Evolutionary conservation across 1,140 invertebrate species (phyloP).

Genomic region (Drosophila lacteicornis): DNA sequence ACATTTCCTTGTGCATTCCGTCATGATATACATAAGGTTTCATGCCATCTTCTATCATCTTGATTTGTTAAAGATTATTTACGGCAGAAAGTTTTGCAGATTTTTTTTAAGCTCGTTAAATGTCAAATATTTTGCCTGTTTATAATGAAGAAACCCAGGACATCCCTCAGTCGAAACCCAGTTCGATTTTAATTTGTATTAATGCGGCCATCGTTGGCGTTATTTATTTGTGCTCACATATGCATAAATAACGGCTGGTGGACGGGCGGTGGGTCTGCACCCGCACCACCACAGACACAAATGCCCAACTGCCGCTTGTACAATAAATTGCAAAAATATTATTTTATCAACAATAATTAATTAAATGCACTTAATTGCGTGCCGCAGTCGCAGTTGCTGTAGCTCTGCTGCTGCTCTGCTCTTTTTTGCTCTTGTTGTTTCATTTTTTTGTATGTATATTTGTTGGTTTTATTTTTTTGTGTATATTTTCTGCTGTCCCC

Average conservation of each 20-base stretch:
- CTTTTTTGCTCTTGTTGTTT: slow-evolving; percentile 13
- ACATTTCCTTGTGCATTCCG: too few relatives aligned
- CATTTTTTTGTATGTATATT: slow-evolving; percentile 29
- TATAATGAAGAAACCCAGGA: too few relatives aligned
- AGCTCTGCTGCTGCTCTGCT: slow-evolving; percentile 4
- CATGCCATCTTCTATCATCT: too few relatives aligned
- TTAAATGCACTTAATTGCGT: slow-evolving; percentile 84
- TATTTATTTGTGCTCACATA: slow-evolving; percentile 77
- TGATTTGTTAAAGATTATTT: too few relatives aligned
- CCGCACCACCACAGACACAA: slow-evolving; percentile 23
- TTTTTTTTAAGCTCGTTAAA: too few relatives aligned
- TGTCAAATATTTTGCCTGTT: too few relatives aligned
- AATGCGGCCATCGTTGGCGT: slow-evolving; percentile 32
- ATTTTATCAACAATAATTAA: slow-evolving; percentile 84
- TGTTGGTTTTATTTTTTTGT: slow-evolving; percentile 17
- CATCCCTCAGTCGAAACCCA: background rate
- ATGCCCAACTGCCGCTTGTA: slow-evolving; percentile 52
- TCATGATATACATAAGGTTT: too few relatives aligned
- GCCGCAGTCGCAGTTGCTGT: slow-evolving; percentile 61
- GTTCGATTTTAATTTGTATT: slow-evolving; percentile 11
- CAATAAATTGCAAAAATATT: slow-evolving; percentile 84
- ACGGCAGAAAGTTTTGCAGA: too few relatives aligned
- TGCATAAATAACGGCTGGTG: slow-evolving; percentile 71
- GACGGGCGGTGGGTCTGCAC: background rate
- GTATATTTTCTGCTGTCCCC: slow-evolving; percentile 35